These are phyloP conservation scores for Riparia riparia DNA, from an alignment of 2,113 vertebrate species.

Conservation along the genomic window DNA sequence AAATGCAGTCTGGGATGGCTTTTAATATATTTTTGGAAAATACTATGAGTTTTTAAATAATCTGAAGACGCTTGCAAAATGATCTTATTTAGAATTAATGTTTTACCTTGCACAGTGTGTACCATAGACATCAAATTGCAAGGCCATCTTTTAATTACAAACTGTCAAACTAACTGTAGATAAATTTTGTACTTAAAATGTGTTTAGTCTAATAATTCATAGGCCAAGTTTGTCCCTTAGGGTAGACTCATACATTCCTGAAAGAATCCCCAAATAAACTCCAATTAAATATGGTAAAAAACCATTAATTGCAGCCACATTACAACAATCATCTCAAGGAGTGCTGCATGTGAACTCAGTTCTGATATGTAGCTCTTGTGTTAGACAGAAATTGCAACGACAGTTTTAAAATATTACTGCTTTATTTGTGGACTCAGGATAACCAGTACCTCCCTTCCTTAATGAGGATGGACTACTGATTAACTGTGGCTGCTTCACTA, in stretches of 20 bases:
- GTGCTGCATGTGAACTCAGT: not conserved
- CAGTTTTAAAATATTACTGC: not conserved
- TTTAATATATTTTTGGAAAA: conserved; percentile 8
- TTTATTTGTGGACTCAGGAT: not conserved
- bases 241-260: not conserved
- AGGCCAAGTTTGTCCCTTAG: conserved; percentile 47
- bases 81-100: not conserved
- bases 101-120: not conserved
- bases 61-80: not conserved
- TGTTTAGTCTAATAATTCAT: conserved; percentile 35
- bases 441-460: not conserved
- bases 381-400: not conserved
- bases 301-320: not conserved
- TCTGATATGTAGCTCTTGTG: not conserved
- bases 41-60: not conserved
- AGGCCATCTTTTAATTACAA: conserved; percentile 44
- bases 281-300: conserved; percentile 39
- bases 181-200: conserved; percentile 44
- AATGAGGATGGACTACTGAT: not conserved
- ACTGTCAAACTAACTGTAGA: conserved; percentile 44
- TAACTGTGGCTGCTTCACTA: not conserved
- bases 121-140: not conserved
- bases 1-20: not conserved
- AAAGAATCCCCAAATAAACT: conserved; percentile 44
- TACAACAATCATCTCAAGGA: not conserved